Conservation (phyloP, 2,888 invertebrate species). For the Smittia aterrima region DNA sequence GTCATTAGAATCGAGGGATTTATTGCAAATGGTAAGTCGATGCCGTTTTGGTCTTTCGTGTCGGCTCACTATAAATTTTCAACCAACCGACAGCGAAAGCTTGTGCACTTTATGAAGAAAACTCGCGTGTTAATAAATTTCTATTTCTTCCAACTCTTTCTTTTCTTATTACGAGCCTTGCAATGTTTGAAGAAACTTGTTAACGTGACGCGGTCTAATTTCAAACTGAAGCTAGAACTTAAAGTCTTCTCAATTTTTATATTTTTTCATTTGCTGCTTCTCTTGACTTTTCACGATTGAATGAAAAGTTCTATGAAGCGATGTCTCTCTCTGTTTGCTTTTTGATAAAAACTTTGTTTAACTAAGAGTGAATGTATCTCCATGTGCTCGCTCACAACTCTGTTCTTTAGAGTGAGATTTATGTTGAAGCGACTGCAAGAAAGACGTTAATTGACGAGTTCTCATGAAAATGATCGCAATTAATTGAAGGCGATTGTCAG, state of each 20-base stretch:
- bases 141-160: background rate
- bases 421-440: too few species aligned
- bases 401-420: background rate
- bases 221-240: conserved; percentile 24
- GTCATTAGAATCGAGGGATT: conserved; percentile 11
- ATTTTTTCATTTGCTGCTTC: conserved; percentile 14
- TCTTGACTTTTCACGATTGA: conserved; percentile 22
- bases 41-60: background rate
- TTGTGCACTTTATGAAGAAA: background rate
- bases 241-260: conserved; percentile 41
- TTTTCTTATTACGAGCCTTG: background rate
- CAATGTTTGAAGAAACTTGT: background rate
- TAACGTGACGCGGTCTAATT: background rate
- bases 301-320: background rate
- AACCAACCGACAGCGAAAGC: background rate
- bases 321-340: conserved; percentile 31
- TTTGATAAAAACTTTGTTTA: conserved; percentile 26
- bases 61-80: background rate
- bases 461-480: too few species aligned
- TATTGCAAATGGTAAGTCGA: background rate
- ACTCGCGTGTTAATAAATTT: background rate
- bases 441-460: background rate
- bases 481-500: too few species aligned
- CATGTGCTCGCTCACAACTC: background rate
- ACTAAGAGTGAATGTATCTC: background rate